phyloP scores from a whole-genome alignment of 2,113 vertebrate genomes.

The Anas platyrhynchos region DNA sequence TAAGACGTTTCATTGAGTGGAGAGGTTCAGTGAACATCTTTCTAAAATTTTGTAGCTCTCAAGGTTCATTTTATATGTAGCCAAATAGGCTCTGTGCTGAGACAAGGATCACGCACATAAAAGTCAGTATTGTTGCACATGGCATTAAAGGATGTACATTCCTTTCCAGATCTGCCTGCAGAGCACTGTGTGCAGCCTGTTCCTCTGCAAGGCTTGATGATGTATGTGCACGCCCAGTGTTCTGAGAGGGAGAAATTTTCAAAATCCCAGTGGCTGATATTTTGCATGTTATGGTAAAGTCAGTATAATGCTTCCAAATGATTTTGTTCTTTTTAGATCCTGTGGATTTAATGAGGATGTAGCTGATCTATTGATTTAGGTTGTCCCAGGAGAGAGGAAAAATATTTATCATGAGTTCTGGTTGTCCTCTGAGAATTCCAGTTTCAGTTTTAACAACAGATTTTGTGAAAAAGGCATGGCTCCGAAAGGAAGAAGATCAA shows the following conservation, averaged over 20 bases:
- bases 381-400: not conserved
- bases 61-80: rapidly evolving
- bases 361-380: not conserved
- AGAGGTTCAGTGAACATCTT: not conserved
- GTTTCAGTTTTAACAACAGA: not conserved
- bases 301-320: not conserved
- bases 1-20: not conserved
- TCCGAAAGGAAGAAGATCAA: not conserved
- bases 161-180: not conserved
- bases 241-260: not conserved
- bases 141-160: not conserved
- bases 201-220: not conserved
- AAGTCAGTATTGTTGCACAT: not conserved
- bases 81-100: not conserved
- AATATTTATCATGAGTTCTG: not conserved
- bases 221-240: not conserved
- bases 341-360: not conserved
- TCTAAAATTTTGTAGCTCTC: not conserved
- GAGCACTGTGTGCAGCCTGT: not conserved
- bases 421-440: not conserved
- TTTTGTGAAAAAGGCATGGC: not conserved
- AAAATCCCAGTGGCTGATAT: not conserved
- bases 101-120: too few species aligned
- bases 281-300: not conserved
- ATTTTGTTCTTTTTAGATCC: not conserved